Conservation (phyloP, 2,113 vertebrate genomes). For the Tonatia bakeri region DNA sequence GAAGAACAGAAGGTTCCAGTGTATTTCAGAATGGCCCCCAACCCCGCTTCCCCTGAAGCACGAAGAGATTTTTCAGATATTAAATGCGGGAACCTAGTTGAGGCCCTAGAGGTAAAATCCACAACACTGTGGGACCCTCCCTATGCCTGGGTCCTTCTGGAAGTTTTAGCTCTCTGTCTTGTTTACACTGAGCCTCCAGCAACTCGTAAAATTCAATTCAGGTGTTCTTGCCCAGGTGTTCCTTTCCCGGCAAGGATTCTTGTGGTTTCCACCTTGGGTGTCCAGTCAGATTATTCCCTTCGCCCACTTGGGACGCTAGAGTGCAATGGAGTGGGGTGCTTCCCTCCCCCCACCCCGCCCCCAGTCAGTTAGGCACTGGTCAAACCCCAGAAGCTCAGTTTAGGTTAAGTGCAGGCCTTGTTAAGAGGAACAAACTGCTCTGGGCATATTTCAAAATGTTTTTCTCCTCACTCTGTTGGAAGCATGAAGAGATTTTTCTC, state of each 20-base stretch:
- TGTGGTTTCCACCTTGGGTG: neutral
- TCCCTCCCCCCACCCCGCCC: rapidly evolving
- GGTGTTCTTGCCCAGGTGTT: neutral
- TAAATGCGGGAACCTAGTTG: neutral
- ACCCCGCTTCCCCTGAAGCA: neutral
- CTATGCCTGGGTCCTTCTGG: no score
- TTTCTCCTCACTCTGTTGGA: neutral
- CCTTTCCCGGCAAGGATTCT: neutral
- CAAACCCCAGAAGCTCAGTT: neutral
- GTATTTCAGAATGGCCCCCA: neutral
- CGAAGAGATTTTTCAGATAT: neutral
- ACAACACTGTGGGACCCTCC: neutral
- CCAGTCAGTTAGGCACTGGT: neutral
- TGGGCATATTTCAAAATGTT: neutral
- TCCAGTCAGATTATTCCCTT: neutral
- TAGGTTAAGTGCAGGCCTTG: neutral
- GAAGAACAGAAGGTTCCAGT: neutral
- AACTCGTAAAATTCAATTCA: neutral
- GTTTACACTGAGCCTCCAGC: neutral
- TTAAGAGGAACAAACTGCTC: neutral
- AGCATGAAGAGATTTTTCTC: neutral
- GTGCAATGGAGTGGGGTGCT: no score
- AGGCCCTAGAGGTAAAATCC: neutral
- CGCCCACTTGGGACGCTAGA: neutral
- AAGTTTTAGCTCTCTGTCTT: neutral